These are phyloP conservation scores for Clarias laeviceps DNA, from an alignment of 2,797 vertebrate genomes.

Conservation along the genomic window DNA sequence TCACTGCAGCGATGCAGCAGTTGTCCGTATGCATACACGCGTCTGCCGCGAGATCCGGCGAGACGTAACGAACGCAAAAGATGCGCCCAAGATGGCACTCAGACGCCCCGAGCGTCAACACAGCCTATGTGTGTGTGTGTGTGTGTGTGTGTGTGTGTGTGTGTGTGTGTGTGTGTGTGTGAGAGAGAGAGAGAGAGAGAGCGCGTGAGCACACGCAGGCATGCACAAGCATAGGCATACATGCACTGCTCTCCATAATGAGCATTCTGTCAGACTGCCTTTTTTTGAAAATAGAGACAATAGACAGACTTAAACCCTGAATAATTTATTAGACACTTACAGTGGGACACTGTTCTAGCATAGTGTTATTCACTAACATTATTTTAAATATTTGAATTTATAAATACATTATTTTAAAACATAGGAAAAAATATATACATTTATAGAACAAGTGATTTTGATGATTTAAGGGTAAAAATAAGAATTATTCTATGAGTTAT, in stretches of 20 bases:
- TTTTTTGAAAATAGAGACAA: slow-evolving; percentile 17
- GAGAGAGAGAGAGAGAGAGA: neutral
- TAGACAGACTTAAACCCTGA: slow-evolving; percentile 30
- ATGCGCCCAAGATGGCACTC: slow-evolving; percentile 51
- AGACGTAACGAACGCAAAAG: slow-evolving; percentile 51
- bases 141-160: neutral
- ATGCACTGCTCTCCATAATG: slow-evolving; percentile 51
- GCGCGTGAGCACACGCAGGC: neutral
- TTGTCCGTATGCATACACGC: neutral
- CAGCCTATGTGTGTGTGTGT: neutral
- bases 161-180: neutral
- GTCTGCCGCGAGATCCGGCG: slow-evolving; percentile 42
- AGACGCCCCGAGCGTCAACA: slow-evolving; percentile 53
- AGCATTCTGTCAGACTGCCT: slow-evolving; percentile 46
- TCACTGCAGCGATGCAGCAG: neutral
- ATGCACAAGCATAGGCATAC: no score
- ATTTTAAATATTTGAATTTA: neutral
- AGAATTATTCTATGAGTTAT: neutral
- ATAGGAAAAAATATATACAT: neutral
- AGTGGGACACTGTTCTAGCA: neutral
- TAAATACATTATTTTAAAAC: neutral
- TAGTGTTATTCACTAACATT: neutral
- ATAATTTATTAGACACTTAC: slow-evolving; percentile 20
- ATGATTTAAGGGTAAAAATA: neutral
- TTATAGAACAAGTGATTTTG: neutral